Evolutionary conservation across 2,113 vertebrate genomes (phyloP), one percentile per base, ranked within the genome.

Genomic region (Climacteris rufus): DNA sequence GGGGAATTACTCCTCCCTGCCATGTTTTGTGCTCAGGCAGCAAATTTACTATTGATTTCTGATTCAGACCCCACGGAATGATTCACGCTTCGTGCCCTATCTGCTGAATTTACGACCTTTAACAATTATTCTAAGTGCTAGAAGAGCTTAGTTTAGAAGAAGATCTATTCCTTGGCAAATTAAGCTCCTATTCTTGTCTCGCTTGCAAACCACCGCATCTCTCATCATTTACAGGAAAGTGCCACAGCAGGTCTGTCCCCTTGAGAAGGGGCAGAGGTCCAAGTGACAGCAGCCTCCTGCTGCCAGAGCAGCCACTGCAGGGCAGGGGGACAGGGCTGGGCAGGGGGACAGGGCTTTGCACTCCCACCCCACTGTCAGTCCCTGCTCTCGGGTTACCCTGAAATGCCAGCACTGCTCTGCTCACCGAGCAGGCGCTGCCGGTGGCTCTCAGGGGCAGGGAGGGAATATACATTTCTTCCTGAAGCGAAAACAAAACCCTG

Each of bases 1-100:
- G 68, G 59, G 52, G 87, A 96, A 96, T 97, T 90, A 82, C 66
- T 96, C 91, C 76, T 92, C 68, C 35, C 90, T 94, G 84, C 89
- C 83, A 89, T 57, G 87, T 89, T 96, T 93, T 97, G 90, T 76
- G 94, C 94, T 95, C 93, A 89, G 92, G 87, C 96, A 96, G 97
- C 95, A 97, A 97, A 98, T 97, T 93, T 85, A 90, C 91, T 97
- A 97, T 98, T 3, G 97, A 98, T 98, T 97, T 96, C 97, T 96
- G 89, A 96, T 96, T 96, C 95, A 96, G 90, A 50, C 78, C 83
- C 91, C 11, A 30, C 2, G 60, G 94, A 95, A 96, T 94, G 93
- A 97, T 95, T 96, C 94, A 95, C 53, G 8, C 66, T 89, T 53
- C 35, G 33, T 93, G 94, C 80, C 82, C 75, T 70, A 93, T 83